Conservation (phyloP, 2,888 invertebrate genomes). For the Scaptomyza caliginosa region DNA sequence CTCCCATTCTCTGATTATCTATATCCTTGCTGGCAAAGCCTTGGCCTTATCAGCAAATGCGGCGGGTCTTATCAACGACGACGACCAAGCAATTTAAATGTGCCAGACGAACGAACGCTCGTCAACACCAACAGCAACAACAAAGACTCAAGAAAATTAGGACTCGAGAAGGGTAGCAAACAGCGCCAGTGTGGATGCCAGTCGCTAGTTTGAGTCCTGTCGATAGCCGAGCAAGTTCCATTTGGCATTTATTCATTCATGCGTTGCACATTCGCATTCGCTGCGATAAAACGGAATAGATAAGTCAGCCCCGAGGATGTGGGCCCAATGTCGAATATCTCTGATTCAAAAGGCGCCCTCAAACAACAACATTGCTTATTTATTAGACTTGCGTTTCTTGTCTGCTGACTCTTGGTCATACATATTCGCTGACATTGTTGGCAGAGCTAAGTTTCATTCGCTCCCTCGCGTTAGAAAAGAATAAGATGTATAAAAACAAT, state of each 20-base stretch:
- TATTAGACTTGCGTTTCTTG: slow-evolving; percentile 35
- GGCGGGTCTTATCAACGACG: slow-evolving; percentile 52
- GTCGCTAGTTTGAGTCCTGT: slow-evolving; percentile 39
- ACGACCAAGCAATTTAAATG: slow-evolving; percentile 66
- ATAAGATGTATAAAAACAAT: neutral
- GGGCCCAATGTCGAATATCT: slow-evolving; percentile 56
- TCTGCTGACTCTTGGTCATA: slow-evolving; percentile 15
- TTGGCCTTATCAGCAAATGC: slow-evolving; percentile 52
- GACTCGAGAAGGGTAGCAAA: neutral
- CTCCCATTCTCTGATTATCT: neutral
- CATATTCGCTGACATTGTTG: neutral
- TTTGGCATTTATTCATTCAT: slow-evolving; percentile 72
- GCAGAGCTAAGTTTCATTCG: slow-evolving; percentile 4
- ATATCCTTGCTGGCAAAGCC: slow-evolving; percentile 33
- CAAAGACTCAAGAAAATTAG: slow-evolving; percentile 1
- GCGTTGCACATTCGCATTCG: slow-evolving; percentile 69
- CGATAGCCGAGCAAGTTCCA: slow-evolving; percentile 42
- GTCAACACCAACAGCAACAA: slow-evolving; percentile 38
- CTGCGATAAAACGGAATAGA: slow-evolving; percentile 60
- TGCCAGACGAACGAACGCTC: slow-evolving; percentile 39
- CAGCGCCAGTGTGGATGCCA: slow-evolving; percentile 22
- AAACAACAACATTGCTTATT: slow-evolving; percentile 44
- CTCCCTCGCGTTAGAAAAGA: neutral
- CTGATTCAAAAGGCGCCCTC: slow-evolving; percentile 52
- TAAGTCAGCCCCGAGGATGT: slow-evolving; percentile 63